A percentile compares a stretch with the other conserved stretches of the same genome.
These are phyloP conservation scores for Polymixis flavicincta DNA, from an alignment of 2,888 invertebrate genomes.

Conservation along the genomic window DNA sequence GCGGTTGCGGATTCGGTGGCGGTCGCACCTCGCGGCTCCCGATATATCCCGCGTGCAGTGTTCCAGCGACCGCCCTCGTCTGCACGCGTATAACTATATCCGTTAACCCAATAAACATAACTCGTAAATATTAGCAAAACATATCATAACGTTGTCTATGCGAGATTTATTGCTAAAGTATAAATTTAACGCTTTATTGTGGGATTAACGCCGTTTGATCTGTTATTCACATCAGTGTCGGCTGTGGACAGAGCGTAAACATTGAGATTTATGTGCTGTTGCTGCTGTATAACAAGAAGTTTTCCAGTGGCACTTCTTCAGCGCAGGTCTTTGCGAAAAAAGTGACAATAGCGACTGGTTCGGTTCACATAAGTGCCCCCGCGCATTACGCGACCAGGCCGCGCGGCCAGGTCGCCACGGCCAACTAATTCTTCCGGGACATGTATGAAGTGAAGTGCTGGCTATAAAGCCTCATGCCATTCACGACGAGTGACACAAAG, in stretches of 20 bases:
- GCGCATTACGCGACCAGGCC: too few species aligned
- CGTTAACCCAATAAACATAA: conserved; percentile 7
- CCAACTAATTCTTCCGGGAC: too few species aligned
- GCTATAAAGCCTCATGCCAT: not conserved
- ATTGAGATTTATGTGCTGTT: conserved; percentile 35
- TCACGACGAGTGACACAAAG: not conserved
- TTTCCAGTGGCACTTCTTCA: not conserved
- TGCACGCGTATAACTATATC: conserved; percentile 40
- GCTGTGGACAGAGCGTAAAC: conserved; percentile 32
- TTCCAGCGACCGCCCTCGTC: conserved; percentile 38
- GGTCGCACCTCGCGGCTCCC: conserved; percentile 54
- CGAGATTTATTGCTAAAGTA: conserved; percentile 46
- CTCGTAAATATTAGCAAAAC: conserved; percentile 30
- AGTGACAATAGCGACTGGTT: not conserved
- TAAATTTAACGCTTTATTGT: conserved; percentile 35
- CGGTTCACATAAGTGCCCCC: not conserved
- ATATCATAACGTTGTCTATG: conserved; percentile 44
- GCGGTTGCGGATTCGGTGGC: conserved; percentile 66
- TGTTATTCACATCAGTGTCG: conserved; percentile 27
- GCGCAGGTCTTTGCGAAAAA: not conserved
- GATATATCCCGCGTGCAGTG: conserved; percentile 68
- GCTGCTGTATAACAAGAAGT: not conserved
- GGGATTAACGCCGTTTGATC: conserved; percentile 45
- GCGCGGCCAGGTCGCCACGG: too few species aligned
- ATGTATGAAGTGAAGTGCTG: conserved; percentile 16